Evolutionary conservation across 2,113 vertebrate species (phyloP).

Genomic region (Sander vitreus): DNA sequence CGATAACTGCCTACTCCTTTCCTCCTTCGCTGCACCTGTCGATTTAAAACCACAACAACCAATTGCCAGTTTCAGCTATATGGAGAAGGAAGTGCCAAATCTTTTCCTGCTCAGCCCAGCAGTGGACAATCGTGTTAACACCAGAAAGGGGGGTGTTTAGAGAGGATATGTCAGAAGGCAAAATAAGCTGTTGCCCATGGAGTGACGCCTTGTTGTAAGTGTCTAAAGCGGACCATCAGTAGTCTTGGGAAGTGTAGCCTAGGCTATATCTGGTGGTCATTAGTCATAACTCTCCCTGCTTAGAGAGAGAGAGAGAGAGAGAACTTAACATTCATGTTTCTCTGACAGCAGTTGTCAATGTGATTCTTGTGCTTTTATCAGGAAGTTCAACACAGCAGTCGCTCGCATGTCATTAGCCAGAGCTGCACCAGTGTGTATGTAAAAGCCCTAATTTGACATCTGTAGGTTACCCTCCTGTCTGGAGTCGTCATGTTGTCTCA

Average conservation of each 20-base stretch:
- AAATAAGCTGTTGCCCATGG: conserved; percentile 23
- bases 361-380: conserved; percentile 48
- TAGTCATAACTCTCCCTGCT: neutral
- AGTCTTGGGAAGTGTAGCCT: conserved; percentile 16
- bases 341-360: neutral
- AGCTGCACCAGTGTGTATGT: conserved; percentile 38
- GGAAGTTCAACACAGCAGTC: conserved; percentile 64
- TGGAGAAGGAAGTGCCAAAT: conserved; percentile 52
- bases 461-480: neutral
- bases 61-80: conserved; percentile 16
- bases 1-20: conserved; percentile 8
- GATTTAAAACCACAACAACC: conserved; percentile 20
- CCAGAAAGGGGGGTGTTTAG: conserved; percentile 38
- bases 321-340: neutral
- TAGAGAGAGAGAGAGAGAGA: too few relatives aligned
- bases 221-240: conserved; percentile 6
- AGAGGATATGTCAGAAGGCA: conserved; percentile 50
- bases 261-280: conserved; percentile 13
- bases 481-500: neutral
- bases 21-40: conserved; percentile 27
- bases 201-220: conserved; percentile 14
- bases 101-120: conserved; percentile 59
- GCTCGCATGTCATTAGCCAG: conserved; percentile 76
- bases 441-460: too few relatives aligned
- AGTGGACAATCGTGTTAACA: conserved; percentile 1